Evolutionary conservation across 2,797 vertebrate species (phyloP), one percentile per base, ranked within the genome.

Genomic region (Poeciliopsis paucimaculata): DNA sequence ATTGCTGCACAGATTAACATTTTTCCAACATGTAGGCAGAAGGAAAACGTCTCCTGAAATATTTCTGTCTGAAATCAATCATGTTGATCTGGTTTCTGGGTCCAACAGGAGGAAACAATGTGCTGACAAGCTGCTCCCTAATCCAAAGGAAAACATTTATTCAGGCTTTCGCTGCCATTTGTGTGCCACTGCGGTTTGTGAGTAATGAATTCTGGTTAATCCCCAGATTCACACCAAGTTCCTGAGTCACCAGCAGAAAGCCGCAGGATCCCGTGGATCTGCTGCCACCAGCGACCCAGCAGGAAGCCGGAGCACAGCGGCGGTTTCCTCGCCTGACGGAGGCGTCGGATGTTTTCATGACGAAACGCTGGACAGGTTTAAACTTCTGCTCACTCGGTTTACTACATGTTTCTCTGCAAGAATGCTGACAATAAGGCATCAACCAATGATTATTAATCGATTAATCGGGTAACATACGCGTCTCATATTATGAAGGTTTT

Each of bases 111-210:
- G 9, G 62, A 66, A 66, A 66, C 62, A 66, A 66, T 43, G 66
- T n/a, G 66, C 66, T n/a, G 23, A 70, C 36, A 36, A 41, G 66
- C 66, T 43, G 66, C 16, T 73, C 10, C 41, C 39, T 13, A 43
- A 43, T 70, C 23, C 23, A 70, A 41, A 26, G 39, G 41, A 70
- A 70, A 70, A 70, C 66, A 70, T 70, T 70, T 70, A 70, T 70
- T 70, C 39, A 43, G 66, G 39, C 23, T 41, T 26, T 70, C 4
- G 66, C 26, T 23, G 16, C 16, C 16, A 20, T 68, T 41, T 68
- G 36, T 66, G 16, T 41, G 64, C 16, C 64, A 23, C 11, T 41
- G 64, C n/a, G 66, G 20, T 70, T 26, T 43, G 23, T 43, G 66
- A n/a, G 39, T 26, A 20, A 70, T 70, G 66, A 41, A 70, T 70